A percentile compares a stretch with the other conserved stretches of the same genome.
Evolutionary conservation across 2,888 invertebrate species (phyloP).

Genomic region (Phania funesta): DNA sequence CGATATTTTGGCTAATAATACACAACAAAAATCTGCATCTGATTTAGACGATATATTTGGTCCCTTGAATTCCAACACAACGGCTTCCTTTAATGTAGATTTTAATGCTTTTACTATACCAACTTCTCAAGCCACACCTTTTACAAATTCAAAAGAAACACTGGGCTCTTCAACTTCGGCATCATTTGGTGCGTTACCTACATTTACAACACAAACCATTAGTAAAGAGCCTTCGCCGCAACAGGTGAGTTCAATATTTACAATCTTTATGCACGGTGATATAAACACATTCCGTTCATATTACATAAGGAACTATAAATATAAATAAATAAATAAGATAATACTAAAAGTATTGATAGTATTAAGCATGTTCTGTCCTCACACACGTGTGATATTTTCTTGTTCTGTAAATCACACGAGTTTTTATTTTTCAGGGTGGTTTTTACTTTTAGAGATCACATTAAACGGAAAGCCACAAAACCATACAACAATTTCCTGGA

Average conservation of each 20-base stretch:
- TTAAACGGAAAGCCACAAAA: too few species aligned
- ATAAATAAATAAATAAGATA: too few species aligned
- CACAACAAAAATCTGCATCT: constrained; percentile 71
- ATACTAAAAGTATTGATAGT: too few species aligned
- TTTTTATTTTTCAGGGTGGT: too few species aligned
- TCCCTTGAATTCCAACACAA: constrained; percentile 74
- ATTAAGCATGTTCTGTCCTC: too few species aligned
- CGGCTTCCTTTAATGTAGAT: constrained; percentile 70
- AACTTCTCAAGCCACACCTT: constrained; percentile 68
- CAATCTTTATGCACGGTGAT: neutral
- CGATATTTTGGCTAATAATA: constrained; percentile 75
- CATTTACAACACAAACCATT: constrained; percentile 70
- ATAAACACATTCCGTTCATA: too few species aligned
- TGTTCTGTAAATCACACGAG: too few species aligned
- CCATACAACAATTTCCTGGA: too few species aligned
- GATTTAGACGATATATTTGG: constrained; percentile 86
- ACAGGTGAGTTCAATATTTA: constrained; percentile 77
- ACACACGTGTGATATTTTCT: too few species aligned
- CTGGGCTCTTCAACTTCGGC: constrained; percentile 56
- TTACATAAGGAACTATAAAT: too few species aligned
- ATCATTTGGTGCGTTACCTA: constrained; percentile 70
- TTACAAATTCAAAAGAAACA: constrained; percentile 45
- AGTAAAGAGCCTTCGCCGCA: constrained; percentile 81
- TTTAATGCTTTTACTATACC: constrained; percentile 71
- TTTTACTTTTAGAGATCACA: too few species aligned